Evolutionary conservation across 1,140 invertebrate species (phyloP), one percentile per base, ranked within the genome.

Genomic region (Hydropsyche tenuis): DNA sequence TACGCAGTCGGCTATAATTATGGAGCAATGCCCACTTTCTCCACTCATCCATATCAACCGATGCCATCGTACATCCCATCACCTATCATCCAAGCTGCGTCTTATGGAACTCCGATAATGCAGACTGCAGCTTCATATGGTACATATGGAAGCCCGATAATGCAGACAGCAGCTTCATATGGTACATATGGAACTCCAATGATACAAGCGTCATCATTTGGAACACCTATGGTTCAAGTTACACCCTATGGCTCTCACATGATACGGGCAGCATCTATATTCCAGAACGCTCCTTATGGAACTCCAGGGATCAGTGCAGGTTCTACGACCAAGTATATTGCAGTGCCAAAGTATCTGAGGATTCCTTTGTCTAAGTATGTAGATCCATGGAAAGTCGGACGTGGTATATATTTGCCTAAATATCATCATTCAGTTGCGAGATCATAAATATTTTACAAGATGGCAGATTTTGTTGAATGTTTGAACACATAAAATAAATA

Each of bases 291-390:
- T 2, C n/a, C 48, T 2, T 9, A 53, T 20, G 1, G 18, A 14
- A 11, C 56, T 7, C 60, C 56, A 12, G 18, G 45, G 14, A 72
- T 69, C 1, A 45, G 65, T 23, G 7, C 64, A 5, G 46, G 51
- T 2, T 48, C 72, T 16, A 18, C 60, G 14, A 66, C 72, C 12
- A 69, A 53, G 16, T 65, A 65, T 37, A 27, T 56, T 18, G 51
- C 72, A 25, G 45, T 66, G 12, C 62, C 72, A 43, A 73, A 62
- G 62, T 73, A 73, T 43, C 5, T 68, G 11, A 42, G 64, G 14
- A 64, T 73, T 14, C 72, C 72, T 6, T 18, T 73, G n/a, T 2
- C 51, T 7, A 68, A 23, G 56, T 69, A 73, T 62, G 30, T n/a
- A 22, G 22, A 72, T 63, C 53, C 18, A 27, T 72, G 70, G 62